These are phyloP conservation scores for Emydoidea blandingii DNA, from an alignment of 2,797 vertebrate species.

Conservation along the genomic window DNA sequence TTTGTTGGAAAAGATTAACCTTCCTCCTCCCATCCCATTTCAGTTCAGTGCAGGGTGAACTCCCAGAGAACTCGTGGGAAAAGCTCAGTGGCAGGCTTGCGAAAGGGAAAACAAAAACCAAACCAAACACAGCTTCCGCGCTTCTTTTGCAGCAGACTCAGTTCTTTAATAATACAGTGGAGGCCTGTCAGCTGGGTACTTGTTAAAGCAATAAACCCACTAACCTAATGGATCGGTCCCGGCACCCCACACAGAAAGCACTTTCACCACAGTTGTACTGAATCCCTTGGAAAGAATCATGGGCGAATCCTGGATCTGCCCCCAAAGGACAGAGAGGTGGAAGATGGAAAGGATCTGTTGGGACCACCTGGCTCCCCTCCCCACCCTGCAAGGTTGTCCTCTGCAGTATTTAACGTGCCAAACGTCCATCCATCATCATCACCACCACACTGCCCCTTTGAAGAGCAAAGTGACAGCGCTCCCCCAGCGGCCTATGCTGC, in stretches of 20 bases:
- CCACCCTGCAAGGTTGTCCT: too few species aligned
- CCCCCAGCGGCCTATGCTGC: too few species aligned
- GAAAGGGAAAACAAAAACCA: neutral
- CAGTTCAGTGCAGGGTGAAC: neutral
- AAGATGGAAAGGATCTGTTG: neutral
- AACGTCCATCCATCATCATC: neutral
- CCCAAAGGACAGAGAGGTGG: neutral
- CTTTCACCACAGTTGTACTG: neutral
- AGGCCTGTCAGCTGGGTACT: neutral
- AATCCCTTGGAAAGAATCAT: neutral
- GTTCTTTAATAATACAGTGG: neutral
- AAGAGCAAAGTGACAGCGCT: too few species aligned
- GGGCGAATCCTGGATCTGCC: neutral
- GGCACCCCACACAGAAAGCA: neutral
- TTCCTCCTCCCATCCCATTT: neutral
- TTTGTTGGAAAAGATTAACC: slow-evolving; percentile 18
- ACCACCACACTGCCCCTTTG: neutral
- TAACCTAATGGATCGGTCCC: neutral
- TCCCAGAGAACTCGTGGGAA: neutral
- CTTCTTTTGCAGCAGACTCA: neutral
- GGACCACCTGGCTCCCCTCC: neutral
- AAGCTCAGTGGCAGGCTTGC: neutral
- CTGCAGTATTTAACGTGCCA: neutral
- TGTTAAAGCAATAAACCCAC: neutral
- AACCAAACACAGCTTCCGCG: neutral